phyloP scores from a whole-genome alignment of 2,797 vertebrate genomes.

The Anomalospiza imberbis region DNA sequence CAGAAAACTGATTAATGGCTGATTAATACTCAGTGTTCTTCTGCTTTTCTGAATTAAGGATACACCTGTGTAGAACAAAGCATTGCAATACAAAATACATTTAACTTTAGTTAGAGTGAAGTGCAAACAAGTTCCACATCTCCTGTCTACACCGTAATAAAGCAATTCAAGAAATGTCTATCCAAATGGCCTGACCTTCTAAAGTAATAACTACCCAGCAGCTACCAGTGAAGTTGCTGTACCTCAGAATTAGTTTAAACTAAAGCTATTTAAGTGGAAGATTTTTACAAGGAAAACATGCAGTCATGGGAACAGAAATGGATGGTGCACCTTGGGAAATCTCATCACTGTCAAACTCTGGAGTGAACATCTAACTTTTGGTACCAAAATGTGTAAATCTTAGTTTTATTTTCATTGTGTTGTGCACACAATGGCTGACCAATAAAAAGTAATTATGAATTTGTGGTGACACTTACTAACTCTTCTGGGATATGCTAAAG shows the following conservation, averaged over 20 bases:
- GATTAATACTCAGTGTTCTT: neutral
- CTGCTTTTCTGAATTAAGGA: neutral
- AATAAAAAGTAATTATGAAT: neutral
- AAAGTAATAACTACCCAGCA: neutral
- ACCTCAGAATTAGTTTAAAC: slow-evolving; percentile 8
- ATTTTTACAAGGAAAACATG: neutral
- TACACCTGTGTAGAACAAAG: neutral
- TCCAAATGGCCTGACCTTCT: slow-evolving; percentile 16
- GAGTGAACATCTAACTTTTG: neutral
- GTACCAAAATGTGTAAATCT: neutral
- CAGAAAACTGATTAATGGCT: neutral
- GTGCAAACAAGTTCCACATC: neutral
- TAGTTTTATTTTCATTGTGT: neutral
- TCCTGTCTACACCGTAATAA: neutral
- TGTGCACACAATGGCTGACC: neutral
- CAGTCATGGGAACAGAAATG: neutral
- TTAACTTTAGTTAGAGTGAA: neutral
- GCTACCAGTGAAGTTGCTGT: neutral
- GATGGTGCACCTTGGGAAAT: neutral
- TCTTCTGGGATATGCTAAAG: neutral
- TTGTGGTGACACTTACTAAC: neutral
- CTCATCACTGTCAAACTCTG: neutral
- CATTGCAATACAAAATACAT: neutral
- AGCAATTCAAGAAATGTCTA: slow-evolving; percentile 1
- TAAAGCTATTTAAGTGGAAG: neutral